Percentiles rank a stretch among this genome's conserved stretches.
These are phyloP conservation scores for Lithophane socia DNA, from an alignment of 2,888 invertebrate species.

Conservation along the genomic window DNA sequence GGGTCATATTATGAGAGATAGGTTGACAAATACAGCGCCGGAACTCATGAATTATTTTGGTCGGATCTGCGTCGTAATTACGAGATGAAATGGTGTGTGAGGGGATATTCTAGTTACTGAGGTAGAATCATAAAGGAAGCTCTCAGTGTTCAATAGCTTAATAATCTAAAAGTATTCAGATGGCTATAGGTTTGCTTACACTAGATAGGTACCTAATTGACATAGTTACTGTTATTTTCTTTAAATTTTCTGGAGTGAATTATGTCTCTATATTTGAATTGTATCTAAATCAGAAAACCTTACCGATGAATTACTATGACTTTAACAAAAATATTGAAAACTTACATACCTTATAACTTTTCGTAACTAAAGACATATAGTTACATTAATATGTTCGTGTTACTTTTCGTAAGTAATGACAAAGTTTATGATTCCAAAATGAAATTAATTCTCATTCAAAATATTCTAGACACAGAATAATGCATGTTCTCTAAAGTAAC, in stretches of 20 bases:
- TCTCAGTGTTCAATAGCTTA: conserved; percentile 10
- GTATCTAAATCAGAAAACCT: background rate
- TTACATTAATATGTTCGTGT: too few relatives aligned
- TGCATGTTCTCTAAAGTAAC: conserved; percentile 6
- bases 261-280: too few relatives aligned
- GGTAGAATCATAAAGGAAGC: conserved; percentile 12
- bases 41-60: conserved; percentile 60
- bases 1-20: conserved; percentile 38
- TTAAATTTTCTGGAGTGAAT: too few relatives aligned
- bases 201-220: background rate
- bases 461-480: conserved; percentile 5
- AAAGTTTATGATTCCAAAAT: background rate
- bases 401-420: background rate
- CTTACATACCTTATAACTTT: too few relatives aligned
- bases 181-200: background rate
- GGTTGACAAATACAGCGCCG: conserved; percentile 54
- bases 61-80: conserved; percentile 49
- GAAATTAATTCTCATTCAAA: background rate
- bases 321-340: too few relatives aligned
- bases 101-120: conserved; percentile 30
- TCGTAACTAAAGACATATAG: too few relatives aligned
- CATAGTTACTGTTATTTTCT: background rate
- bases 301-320: background rate
- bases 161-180: background rate
- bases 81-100: conserved; percentile 42